phyloP scores from a whole-genome alignment of 2,888 invertebrate species.

The Chrysotoxum bicinctum region DNA sequence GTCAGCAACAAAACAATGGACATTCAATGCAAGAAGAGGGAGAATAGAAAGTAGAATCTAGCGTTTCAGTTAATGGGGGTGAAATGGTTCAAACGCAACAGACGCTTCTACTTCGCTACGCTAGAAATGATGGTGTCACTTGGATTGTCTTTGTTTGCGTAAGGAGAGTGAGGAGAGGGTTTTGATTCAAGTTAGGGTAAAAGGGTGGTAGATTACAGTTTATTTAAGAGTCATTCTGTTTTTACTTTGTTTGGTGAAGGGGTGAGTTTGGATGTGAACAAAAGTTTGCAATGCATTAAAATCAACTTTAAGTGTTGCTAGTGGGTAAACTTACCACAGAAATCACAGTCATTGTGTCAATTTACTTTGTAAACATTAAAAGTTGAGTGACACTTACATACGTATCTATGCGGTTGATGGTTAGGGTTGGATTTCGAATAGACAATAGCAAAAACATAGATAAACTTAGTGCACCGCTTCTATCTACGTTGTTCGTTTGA shows the following conservation, averaged over 20 bases:
- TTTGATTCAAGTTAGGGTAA: neutral
- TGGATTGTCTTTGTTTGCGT: slow-evolving; percentile 53
- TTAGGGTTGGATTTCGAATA: neutral
- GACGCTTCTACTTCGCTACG: slow-evolving; percentile 39
- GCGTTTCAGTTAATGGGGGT: slow-evolving; percentile 66
- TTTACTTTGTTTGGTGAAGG: slow-evolving; percentile 22
- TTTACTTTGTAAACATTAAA: slow-evolving; percentile 55
- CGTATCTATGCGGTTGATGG: neutral
- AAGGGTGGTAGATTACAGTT: slow-evolving; percentile 64
- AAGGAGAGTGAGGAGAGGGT: neutral
- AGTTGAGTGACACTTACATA: slow-evolving; percentile 61
- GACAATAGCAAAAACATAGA: neutral
- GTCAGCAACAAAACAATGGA: slow-evolving; percentile 21
- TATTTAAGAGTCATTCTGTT: slow-evolving; percentile 51
- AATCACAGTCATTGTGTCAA: slow-evolving; percentile 70
- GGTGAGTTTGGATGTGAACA: neutral
- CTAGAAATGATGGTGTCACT: slow-evolving; percentile 51
- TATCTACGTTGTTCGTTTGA: neutral
- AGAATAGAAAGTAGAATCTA: slow-evolving; percentile 8
- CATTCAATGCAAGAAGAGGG: neutral
- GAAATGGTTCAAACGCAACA: slow-evolving; percentile 67
- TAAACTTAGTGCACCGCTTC: neutral
- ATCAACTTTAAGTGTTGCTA: slow-evolving; percentile 54
- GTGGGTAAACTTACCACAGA: slow-evolving; percentile 56
- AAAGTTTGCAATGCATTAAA: slow-evolving; percentile 62